phyloP scores from a whole-genome alignment of 2,797 vertebrate species.

The Myotis daubentonii region DNA sequence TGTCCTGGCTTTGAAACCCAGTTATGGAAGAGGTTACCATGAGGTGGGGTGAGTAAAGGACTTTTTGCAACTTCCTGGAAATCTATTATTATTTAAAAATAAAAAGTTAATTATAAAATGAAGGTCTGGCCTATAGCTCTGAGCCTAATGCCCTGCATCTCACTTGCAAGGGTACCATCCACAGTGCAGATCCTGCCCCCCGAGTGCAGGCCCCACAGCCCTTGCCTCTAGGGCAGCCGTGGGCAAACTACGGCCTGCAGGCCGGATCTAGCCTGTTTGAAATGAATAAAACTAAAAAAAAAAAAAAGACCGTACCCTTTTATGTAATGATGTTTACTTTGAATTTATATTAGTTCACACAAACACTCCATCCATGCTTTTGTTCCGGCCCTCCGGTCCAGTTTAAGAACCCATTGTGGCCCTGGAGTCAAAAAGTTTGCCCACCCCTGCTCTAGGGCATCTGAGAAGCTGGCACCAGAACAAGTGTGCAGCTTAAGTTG shows the following conservation, averaged over 20 bases:
- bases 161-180: rapidly evolving
- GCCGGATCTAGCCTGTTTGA: too few relatives aligned
- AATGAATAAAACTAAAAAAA: too few relatives aligned
- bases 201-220: rapidly evolving
- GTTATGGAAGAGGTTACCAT: background rate
- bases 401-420: too few relatives aligned
- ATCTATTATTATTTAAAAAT: background rate
- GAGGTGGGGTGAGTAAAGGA: background rate
- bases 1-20: background rate
- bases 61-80: background rate
- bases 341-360: too few relatives aligned
- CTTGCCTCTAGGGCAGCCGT: background rate
- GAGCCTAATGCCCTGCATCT: background rate
- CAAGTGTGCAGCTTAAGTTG: background rate
- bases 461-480: background rate
- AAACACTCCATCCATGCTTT: too few relatives aligned
- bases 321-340: too few relatives aligned
- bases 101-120: background rate
- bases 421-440: too few relatives aligned
- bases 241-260: too few relatives aligned
- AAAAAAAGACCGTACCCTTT: too few relatives aligned
- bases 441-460: too few relatives aligned
- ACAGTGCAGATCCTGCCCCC: background rate
- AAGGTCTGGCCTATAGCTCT: background rate
- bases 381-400: too few relatives aligned